phyloP scores from a whole-genome alignment of 2,888 invertebrate genomes.

The Osmoderma eremita region DNA sequence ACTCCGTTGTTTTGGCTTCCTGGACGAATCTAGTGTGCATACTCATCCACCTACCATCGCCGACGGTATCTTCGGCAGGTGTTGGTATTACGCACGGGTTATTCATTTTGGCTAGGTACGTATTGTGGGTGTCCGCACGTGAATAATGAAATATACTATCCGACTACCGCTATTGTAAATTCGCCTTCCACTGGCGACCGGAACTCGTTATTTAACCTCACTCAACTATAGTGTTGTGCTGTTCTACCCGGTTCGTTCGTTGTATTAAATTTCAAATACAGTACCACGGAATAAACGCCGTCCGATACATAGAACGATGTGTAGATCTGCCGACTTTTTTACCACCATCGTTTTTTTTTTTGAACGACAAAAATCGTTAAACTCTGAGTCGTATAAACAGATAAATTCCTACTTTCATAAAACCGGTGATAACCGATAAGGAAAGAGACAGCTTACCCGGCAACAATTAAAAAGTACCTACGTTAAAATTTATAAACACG shows the following conservation, averaged over 20 bases:
- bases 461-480: too few relatives aligned
- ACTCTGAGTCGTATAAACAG: not conserved
- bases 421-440: not conserved
- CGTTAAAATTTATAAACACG: too few relatives aligned
- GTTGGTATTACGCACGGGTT: constrained; percentile 67
- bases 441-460: too few relatives aligned
- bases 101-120: constrained; percentile 41
- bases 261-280: constrained; percentile 29
- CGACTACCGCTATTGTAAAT: not conserved
- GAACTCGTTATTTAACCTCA: constrained; percentile 36
- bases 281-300: not conserved
- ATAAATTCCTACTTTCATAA: constrained; percentile 14
- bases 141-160: too few relatives aligned
- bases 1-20: constrained; percentile 70
- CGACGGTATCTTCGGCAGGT: constrained; percentile 67
- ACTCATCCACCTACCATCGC: constrained; percentile 71
- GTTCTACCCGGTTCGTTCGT: constrained; percentile 21
- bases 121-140: not conserved
- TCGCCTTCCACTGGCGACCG: constrained; percentile 19
- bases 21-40: constrained; percentile 71
- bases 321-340: constrained; percentile 18
- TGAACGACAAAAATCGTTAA: constrained; percentile 20
- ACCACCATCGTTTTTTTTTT: constrained; percentile 19
- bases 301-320: not conserved
- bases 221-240: constrained; percentile 29